A percentile compares a stretch with the other conserved stretches of the same genome.
Evolutionary conservation across 1,140 invertebrate genomes (phyloP).

Genomic region (Drosophila nannoptera): DNA sequence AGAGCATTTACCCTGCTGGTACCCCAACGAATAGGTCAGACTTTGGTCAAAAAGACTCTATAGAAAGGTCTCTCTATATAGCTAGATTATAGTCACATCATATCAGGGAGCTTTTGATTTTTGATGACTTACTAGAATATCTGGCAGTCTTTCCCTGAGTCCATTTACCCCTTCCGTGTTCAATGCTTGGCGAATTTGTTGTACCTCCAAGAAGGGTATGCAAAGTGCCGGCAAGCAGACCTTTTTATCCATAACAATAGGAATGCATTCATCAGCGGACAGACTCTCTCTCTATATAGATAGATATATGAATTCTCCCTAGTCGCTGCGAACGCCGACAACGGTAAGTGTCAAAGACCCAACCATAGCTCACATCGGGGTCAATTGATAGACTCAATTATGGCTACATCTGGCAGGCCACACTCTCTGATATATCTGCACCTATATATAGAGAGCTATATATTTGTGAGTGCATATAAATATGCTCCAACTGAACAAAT

Average conservation of each 20-base stretch:
- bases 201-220: no score
- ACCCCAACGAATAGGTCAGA: no score
- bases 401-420: conserved; percentile 55
- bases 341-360: conserved; percentile 72
- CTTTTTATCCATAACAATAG: conserved; percentile 10
- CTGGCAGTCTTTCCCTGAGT: no score
- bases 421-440: conserved; percentile 1
- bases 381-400: conserved; percentile 78
- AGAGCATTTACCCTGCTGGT: background rate
- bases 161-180: no score
- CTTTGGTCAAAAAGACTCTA: no score
- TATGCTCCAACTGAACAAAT: conserved; percentile 22
- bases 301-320: conserved; percentile 30
- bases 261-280: conserved; percentile 34
- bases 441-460: conserved; percentile 12
- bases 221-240: conserved; percentile 8
- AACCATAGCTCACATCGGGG: conserved; percentile 68
- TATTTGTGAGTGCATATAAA: background rate
- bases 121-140: no score
- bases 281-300: conserved; percentile 44
- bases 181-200: no score
- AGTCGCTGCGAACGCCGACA: conserved; percentile 24
- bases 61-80: no score
- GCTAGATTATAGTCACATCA: no score
- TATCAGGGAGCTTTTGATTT: no score